Conservation (phyloP, 1,140 invertebrate species). For the Periplaneta americana region DNA sequence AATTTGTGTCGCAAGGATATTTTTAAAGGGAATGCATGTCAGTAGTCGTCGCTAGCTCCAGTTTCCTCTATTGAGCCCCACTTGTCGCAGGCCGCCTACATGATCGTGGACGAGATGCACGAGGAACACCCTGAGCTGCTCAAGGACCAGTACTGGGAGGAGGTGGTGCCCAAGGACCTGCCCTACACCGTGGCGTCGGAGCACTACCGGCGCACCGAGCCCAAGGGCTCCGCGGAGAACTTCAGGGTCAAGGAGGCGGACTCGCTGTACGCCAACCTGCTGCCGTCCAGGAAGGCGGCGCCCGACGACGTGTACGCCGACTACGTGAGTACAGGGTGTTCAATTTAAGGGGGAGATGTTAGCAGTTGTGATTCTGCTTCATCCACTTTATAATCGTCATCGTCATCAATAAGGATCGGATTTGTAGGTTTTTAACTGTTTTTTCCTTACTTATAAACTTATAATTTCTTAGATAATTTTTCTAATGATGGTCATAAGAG, state of each 20-base stretch:
- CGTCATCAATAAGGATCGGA: too few species aligned
- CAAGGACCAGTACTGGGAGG: constrained; percentile 87
- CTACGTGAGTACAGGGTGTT: constrained; percentile 64
- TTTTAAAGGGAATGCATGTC: too few species aligned
- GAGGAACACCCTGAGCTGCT: constrained; percentile 83
- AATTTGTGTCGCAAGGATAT: too few species aligned
- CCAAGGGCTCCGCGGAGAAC: constrained; percentile 75
- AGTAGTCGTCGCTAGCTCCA: too few species aligned
- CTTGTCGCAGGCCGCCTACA: constrained; percentile 68
- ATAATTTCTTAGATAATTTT: too few species aligned
- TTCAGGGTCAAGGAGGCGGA: constrained; percentile 80
- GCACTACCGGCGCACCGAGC: constrained; percentile 71
- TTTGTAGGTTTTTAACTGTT: too few species aligned
- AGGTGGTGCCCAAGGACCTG: constrained; percentile 80
- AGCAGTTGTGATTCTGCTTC: background rate
- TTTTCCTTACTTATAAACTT: too few species aligned
- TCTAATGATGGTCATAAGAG: too few species aligned
- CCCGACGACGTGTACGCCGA: constrained; percentile 75
- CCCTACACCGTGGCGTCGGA: constrained; percentile 82
- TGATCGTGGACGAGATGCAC: constrained; percentile 90
- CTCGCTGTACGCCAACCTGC: constrained; percentile 70
- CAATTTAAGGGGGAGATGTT: too few species aligned
- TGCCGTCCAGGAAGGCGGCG: constrained; percentile 48
- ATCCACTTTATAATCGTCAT: background rate
- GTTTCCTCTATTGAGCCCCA: background rate